These are phyloP conservation scores for Sciurus vulgaris DNA, from an alignment of 2,797 vertebrate genomes.

Conservation along the genomic window DNA sequence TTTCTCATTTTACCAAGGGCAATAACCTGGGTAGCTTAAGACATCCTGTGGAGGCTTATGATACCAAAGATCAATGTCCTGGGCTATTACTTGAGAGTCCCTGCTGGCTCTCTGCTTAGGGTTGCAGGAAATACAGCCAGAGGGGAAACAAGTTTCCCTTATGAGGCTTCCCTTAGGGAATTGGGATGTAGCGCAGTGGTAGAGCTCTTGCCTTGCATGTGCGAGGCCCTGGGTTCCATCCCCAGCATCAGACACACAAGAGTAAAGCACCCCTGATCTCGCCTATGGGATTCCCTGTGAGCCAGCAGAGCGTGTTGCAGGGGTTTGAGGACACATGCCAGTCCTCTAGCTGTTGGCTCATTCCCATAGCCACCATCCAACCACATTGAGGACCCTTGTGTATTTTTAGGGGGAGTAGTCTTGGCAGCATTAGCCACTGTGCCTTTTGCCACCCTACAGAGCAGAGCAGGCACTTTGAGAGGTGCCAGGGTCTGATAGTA, in stretches of 20 bases:
- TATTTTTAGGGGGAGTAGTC: accelerated
- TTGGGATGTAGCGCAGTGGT: too few relatives aligned
- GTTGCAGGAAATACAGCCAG: neutral
- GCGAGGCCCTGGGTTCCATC: too few relatives aligned
- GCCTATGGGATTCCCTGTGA: neutral
- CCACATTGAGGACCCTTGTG: neutral
- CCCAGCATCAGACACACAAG: too few relatives aligned
- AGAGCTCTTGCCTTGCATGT: too few relatives aligned
- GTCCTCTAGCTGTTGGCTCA: neutral
- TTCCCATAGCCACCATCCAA: neutral
- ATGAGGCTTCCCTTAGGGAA: neutral
- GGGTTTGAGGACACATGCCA: neutral
- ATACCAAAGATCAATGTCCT: neutral
- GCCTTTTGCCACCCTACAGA: neutral
- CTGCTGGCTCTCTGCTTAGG: neutral
- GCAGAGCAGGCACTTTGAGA: neutral
- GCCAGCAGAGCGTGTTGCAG: neutral
- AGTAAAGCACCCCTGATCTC: too few relatives aligned
- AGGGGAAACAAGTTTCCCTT: neutral
- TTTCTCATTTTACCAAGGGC: neutral
- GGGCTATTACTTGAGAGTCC: neutral
- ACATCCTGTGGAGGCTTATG: neutral
- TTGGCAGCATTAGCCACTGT: neutral
- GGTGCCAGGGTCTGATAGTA: neutral
- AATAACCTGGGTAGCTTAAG: neutral